phyloP scores from a whole-genome alignment of 2,797 vertebrate genomes.

The Mallotus villosus region DNA sequence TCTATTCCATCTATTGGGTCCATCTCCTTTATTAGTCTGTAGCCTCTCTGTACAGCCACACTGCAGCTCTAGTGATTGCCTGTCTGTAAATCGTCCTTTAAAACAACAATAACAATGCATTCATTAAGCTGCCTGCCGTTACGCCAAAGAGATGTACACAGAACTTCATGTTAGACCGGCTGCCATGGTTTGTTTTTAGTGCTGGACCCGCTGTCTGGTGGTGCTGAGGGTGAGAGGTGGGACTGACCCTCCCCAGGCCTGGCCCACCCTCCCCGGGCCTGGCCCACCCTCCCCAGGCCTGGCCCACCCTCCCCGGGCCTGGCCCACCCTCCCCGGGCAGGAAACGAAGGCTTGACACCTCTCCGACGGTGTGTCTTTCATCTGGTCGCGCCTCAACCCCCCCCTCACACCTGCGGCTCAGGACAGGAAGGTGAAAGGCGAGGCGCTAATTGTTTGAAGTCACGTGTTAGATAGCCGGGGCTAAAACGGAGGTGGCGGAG shows the following conservation, averaged over 20 bases:
- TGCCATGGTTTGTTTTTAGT: constrained; percentile 16
- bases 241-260: constrained; percentile 52
- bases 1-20: not conserved
- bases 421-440: constrained; percentile 62
- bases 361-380: constrained; percentile 64
- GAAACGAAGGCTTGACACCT: constrained; percentile 64
- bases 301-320: constrained; percentile 53
- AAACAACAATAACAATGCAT: too few species aligned
- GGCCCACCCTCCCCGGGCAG: constrained; percentile 57
- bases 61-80: not conserved
- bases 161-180: too few species aligned
- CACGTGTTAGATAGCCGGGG: constrained; percentile 29
- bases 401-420: constrained; percentile 59
- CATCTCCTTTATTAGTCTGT: not conserved
- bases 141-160: too few species aligned
- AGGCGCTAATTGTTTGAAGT: constrained; percentile 74
- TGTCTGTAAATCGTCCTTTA: not conserved
- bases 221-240: not conserved
- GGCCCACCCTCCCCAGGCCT: constrained; percentile 53
- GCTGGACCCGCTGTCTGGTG: constrained; percentile 38
- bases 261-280: constrained; percentile 53
- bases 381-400: constrained; percentile 68
- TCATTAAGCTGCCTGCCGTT: too few species aligned
- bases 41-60: too few species aligned
- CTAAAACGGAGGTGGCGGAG: constrained; percentile 4